phyloP scores from a whole-genome alignment of 1,140 invertebrate species.

The Phenacoccus solenopsis region DNA sequence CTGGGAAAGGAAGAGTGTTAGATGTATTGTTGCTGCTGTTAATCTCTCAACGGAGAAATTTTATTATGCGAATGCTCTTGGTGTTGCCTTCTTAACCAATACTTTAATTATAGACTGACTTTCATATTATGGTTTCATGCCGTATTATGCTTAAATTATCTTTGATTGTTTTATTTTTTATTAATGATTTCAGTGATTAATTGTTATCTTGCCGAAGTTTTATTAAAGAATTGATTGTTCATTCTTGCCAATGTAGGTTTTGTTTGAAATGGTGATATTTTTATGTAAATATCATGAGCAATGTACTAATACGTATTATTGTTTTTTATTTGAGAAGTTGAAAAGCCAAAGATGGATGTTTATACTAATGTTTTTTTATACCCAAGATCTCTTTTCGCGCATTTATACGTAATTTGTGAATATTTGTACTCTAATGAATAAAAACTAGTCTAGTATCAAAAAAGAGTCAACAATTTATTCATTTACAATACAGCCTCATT shows the following conservation, averaged over 20 bases:
- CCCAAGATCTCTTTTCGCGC: neutral
- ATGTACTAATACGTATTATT: neutral
- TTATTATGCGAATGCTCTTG: neutral
- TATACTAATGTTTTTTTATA: neutral
- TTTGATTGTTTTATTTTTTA: too few relatives aligned
- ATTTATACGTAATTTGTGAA: too few relatives aligned
- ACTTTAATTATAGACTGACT: neutral
- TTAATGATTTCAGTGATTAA: too few relatives aligned
- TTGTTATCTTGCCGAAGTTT: too few relatives aligned
- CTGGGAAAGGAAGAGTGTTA: neutral
- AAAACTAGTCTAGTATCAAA: too few relatives aligned
- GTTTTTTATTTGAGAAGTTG: neutral
- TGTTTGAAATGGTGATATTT: too few relatives aligned
- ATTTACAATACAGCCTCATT: constrained; percentile 21
- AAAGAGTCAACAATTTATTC: too few relatives aligned
- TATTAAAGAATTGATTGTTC: too few relatives aligned
- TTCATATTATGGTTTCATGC: too few relatives aligned
- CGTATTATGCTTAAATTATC: too few relatives aligned
- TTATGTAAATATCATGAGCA: neutral
- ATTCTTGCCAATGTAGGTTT: too few relatives aligned
- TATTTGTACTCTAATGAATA: neutral
- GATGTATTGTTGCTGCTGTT: neutral
- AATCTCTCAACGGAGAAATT: neutral
- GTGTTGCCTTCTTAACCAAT: neutral
- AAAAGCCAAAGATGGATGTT: neutral